Evolutionary conservation across 2,113 vertebrate genomes (phyloP).

Genomic region (Hyaena hyaena): DNA sequence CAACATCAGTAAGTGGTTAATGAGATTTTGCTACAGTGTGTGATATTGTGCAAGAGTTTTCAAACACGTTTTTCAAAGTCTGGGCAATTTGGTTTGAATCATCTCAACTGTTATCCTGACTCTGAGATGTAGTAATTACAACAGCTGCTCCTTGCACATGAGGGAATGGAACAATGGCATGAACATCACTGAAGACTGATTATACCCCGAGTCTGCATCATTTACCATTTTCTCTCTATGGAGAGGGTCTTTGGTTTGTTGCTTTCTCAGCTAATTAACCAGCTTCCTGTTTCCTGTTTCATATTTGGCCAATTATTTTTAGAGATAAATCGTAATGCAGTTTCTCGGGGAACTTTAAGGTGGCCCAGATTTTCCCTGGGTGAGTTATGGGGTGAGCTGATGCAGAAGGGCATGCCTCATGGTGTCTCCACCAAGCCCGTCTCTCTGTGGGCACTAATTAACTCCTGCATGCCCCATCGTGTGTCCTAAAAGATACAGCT

Average conservation of each 20-base stretch:
- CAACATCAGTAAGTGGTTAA: neutral
- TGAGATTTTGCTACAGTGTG: neutral
- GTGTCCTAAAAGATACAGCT: fast-evolving
- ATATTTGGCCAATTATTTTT: constrained; percentile 31
- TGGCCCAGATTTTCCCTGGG: neutral
- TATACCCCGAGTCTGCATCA: neutral
- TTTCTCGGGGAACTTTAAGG: constrained; percentile 9
- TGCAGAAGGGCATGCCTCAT: neutral
- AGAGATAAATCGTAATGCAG: neutral
- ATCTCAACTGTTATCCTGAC: constrained; percentile 25
- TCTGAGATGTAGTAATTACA: neutral
- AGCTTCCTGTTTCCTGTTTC: constrained; percentile 11
- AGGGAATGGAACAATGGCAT: neutral
- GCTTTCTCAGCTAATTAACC: neutral
- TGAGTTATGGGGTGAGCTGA: neutral
- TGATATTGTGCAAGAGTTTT: constrained; percentile 33
- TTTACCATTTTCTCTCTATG: neutral
- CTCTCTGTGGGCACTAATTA: neutral
- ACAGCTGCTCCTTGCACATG: neutral
- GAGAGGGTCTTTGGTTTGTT: neutral
- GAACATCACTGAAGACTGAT: neutral
- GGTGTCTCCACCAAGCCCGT: neutral
- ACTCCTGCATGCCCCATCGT: fast-evolving
- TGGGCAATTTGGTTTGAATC: constrained; percentile 41
- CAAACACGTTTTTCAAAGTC: neutral